Base-by-base conservation (phyloP, 2,888 invertebrate genomes). In the Troides oblongomaculatus region DNA sequence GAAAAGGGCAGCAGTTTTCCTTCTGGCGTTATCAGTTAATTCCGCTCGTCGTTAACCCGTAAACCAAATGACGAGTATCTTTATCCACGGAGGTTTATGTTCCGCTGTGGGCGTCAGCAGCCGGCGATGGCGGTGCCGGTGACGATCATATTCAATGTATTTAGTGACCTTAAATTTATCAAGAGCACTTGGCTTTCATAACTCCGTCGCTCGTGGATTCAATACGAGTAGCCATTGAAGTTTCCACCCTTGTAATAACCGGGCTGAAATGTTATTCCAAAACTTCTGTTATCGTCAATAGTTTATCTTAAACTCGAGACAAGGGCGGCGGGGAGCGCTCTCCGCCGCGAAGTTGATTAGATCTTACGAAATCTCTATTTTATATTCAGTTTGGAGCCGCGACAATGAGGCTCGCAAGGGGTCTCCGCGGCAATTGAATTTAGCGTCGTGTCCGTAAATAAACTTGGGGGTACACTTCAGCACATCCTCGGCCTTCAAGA, bases 281-380 rank as follows among this genome's bases (percentile, higher is more conserved):
- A 57, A 64, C 36, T 57, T 58, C 23, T n/a, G 58, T 23, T 43
- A 17, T 23, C 57, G 21, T 57, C 64, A 65, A 65, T 46, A 58
- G 64, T 43, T 65, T 58, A 58, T 58, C 58, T 46, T 43, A n/a
- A 64, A 59, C 59, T 66, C 17, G 14, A 66, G 50, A 59, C 46
- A 23, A 21, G 64, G 56, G 21, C 56, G 1, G 18, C 12, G 21
- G 57, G 43, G 14, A 1, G 17, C 57, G 23, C 43, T 57, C 59
- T 65, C 23, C 18, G 30, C 53, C 61, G 50, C 50, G n/a, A 50
- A 60, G n/a, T 61, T 60, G 50, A 66, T 66, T 60, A 66, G 23
- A 66, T n/a, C 50, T 50, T 18, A 21, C 21, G 57, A 18, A 57
- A 57, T 57, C 57, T 21, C n/a, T 18, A 21, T 21, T 57, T 57